Evolutionary conservation across 2,888 invertebrate genomes (phyloP).

Genomic region (Ichneumoninae sp.): DNA sequence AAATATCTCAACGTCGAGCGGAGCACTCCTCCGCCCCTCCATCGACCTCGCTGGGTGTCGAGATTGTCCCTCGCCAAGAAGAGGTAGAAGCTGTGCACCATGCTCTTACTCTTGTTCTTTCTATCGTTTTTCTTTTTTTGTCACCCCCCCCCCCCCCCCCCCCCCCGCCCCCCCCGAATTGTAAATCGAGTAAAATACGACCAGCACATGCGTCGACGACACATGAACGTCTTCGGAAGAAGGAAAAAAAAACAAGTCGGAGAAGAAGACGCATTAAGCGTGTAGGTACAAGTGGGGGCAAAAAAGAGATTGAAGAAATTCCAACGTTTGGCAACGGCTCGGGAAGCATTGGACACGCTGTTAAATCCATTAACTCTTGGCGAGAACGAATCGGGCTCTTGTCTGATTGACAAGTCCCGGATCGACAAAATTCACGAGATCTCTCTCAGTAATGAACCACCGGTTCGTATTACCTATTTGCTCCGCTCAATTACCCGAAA

Average conservation of each 20-base stretch:
- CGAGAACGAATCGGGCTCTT: background rate
- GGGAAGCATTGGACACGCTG: constrained; percentile 45
- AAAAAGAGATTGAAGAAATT: constrained; percentile 36
- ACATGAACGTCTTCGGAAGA: constrained; percentile 21
- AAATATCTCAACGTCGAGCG: constrained; percentile 67
- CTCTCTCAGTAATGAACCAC: constrained; percentile 44
- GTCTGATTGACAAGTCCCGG: constrained; percentile 45
- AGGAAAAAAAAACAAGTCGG: background rate
- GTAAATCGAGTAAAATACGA: constrained; percentile 64
- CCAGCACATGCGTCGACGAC: constrained; percentile 51
- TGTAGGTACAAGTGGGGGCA: background rate
- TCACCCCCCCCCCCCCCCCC: background rate
- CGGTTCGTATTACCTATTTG: constrained; percentile 68
- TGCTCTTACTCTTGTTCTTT: constrained; percentile 48
- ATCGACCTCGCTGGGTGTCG: constrained; percentile 39
- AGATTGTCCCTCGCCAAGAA: constrained; percentile 62
- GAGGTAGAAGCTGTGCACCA: constrained; percentile 41
- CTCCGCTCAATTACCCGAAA: constrained; percentile 73
- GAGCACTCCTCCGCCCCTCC: constrained; percentile 56
- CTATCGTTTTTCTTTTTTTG: constrained; percentile 11
- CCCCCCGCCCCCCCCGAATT: constrained; percentile 1
- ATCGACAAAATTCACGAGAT: constrained; percentile 26
- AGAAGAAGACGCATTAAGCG: constrained; percentile 2
- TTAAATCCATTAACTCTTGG: constrained; percentile 24
- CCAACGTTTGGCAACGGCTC: constrained; percentile 41